Base-by-base conservation (phyloP, 2,888 invertebrate genomes). In the Orthosia gothica region DNA sequence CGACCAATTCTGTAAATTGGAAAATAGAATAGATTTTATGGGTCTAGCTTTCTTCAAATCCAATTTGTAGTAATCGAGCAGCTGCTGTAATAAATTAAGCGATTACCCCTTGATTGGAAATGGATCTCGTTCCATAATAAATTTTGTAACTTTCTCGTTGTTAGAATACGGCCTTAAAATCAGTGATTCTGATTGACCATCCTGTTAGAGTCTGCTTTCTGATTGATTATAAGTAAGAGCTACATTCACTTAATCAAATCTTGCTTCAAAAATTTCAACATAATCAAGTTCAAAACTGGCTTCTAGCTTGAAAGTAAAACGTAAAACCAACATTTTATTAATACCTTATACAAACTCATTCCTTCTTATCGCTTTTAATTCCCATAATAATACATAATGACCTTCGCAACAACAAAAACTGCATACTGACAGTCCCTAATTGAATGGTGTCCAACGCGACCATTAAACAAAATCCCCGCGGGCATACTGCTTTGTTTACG, bases 381-480 rank as follows among this genome's bases (percentile, higher is more conserved):
- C 67, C 47, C 23, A 13, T 70, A 74, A 75, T 76, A 45, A 71
- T 49, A 68, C 70, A 62, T 72, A 73, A 80, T 69, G 58, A 85
- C 85, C 85, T 82, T 84, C 70, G 13, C 50, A 61, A 77, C 59
- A 68, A 85, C 58, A 49, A 85, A 58, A 74, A 85, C 71, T 85
- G 82, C 85, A 85, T 71, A 59, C 73, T 65, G 55, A 47, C 72
- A 50, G 59, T 73, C 70, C 79, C 69, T 86, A 83, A 81, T 83
- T 87, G 70, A 82, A 89, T 79, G 75, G 82, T 79, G 68, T 73
- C 74, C 65, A 62, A 49, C 16, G 9, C 54, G 81, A 71, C 85
- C 85, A 88, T 79, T 83, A 77, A 84, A 84, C 67, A 63, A 80
- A 86, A 85, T 47, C 86, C 76, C 72, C 61, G 72, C 75, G 68